Evolutionary conservation across 92 coral and sea anemone genomes (phyloP), one percentile per base, ranked within the genome.

Genomic region (Palythoa grandiflora): DNA sequence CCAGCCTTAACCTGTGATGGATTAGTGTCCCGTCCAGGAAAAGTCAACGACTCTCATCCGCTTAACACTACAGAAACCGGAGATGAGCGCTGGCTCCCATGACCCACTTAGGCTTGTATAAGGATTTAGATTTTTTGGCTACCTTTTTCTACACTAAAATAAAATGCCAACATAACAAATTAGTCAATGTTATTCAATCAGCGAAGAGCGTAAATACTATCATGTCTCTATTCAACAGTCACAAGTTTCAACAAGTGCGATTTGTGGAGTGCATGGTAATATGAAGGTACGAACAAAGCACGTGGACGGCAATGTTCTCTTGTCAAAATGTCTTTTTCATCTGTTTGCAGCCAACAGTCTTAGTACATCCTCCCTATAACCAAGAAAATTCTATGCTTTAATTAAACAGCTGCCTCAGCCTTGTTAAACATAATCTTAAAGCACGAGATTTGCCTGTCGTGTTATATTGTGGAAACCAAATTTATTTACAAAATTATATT

Each of bases 291-390:
- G 40, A 66, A 15, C 20, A 39, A 39, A 40, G 86, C 65, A 81
- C 86, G 75, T 65, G 28, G 75, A 20, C 1, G 60, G 11, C 75
- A 19, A 57, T 68, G 73, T 12, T 81, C 63, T 65, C 74, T 68
- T 51, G 60, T 63, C 16, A 81, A 65, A 54, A 35, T 81, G 86
- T 44, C 75, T 65, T 66, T 65, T 66, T 81, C 86, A 81, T 81
- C 86, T 81, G 86, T 81, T 66, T 21, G 61, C 55, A 44, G 86
- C 86, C 86, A 81, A 66, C 75, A 81, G 35, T 47, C 59, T 66
- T 52, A 81, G 75, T 66, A 81, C 60, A 15, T 81, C 86, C 40
- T 81, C 86, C 75, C 86, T 81, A 81, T 7, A 81, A 81, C 39
- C 86, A 81, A 81, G 61, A 81, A 81, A 81, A 81, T 81, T 77